Evolutionary conservation across 2,797 vertebrate species (phyloP).

Genomic region (Balearica regulorum): DNA sequence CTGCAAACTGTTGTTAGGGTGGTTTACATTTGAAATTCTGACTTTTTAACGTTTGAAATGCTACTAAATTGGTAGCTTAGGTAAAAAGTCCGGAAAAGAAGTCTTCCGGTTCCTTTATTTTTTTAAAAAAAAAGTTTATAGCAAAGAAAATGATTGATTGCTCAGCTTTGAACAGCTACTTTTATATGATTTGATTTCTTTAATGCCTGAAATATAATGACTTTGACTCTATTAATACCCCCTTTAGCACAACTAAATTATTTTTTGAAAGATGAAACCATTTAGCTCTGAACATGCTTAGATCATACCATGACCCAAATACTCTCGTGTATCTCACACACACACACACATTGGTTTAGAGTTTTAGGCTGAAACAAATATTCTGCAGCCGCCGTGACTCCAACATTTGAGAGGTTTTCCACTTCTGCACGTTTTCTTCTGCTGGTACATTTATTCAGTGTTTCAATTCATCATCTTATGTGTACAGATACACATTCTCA

Average conservation of each 20-base stretch:
- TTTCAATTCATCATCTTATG: constrained; percentile 14
- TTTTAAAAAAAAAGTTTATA: constrained; percentile 12
- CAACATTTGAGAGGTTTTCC: background rate
- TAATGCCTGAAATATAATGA: constrained; percentile 4
- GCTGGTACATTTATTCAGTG: background rate
- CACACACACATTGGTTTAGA: background rate
- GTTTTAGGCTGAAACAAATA: constrained; percentile 40
- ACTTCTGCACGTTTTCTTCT: background rate
- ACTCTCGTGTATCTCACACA: background rate
- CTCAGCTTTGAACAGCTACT: constrained; percentile 39
- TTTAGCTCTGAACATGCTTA: constrained; percentile 40
- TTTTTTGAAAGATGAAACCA: constrained; percentile 45
- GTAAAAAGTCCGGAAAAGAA: background rate
- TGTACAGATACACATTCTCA: background rate
- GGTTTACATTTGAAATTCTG: background rate
- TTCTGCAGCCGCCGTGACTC: background rate
- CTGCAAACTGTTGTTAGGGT: background rate
- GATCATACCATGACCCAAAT: constrained; percentile 14
- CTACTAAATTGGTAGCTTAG: background rate
- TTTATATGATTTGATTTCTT: constrained; percentile 22
- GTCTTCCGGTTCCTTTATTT: background rate
- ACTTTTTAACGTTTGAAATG: background rate
- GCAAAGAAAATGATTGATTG: constrained; percentile 24
- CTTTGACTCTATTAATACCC: constrained; percentile 47
- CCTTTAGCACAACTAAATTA: constrained; percentile 34